These are phyloP conservation scores for Bostrychus sinensis DNA, from an alignment of 2,113 vertebrate species.

Conservation along the genomic window DNA sequence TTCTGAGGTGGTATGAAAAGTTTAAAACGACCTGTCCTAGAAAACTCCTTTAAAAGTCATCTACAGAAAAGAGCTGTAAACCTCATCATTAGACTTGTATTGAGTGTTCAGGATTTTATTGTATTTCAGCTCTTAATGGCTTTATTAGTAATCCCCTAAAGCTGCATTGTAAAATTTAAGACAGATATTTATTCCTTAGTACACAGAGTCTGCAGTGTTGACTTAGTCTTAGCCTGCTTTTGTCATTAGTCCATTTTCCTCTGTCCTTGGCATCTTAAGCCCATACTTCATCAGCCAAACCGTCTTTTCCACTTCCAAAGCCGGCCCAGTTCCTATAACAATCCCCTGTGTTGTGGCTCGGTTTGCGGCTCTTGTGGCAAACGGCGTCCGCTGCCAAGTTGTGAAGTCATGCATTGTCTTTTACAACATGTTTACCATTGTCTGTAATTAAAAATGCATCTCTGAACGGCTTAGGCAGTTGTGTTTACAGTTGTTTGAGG, in stretches of 20 bases:
- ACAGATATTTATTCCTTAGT: conserved; percentile 46
- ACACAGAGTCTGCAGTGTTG: conserved; percentile 33
- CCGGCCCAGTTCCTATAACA: conserved; percentile 55
- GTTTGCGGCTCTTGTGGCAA: conserved; percentile 39
- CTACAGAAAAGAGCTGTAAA: not conserved
- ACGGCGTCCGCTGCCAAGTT: conserved; percentile 30
- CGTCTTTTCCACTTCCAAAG: conserved; percentile 61
- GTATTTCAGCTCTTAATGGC: conserved; percentile 56
- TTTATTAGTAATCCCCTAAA: conserved; percentile 39
- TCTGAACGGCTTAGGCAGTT: not conserved
- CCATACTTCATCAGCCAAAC: conserved; percentile 53
- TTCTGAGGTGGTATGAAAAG: too few species aligned
- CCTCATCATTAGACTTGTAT: not conserved
- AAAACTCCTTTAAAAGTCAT: not conserved
- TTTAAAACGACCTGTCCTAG: too few species aligned
- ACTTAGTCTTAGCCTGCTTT: conserved; percentile 67
- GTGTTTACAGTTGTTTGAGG: conserved; percentile 12
- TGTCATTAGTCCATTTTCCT: conserved; percentile 73
- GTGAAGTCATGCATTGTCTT: conserved; percentile 55
- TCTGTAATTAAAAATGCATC: conserved; percentile 10
- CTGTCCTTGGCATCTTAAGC: conserved; percentile 44
- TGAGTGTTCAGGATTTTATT: conserved; percentile 28
- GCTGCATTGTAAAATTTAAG: conserved; percentile 52
- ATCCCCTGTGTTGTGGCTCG: conserved; percentile 66
- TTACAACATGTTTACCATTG: conserved; percentile 18